Percentiles rank a stretch among this genome's conserved stretches.
Conservation (phyloP, 2,113 vertebrate genomes). For the Myxocyprinus asiaticus region DNA sequence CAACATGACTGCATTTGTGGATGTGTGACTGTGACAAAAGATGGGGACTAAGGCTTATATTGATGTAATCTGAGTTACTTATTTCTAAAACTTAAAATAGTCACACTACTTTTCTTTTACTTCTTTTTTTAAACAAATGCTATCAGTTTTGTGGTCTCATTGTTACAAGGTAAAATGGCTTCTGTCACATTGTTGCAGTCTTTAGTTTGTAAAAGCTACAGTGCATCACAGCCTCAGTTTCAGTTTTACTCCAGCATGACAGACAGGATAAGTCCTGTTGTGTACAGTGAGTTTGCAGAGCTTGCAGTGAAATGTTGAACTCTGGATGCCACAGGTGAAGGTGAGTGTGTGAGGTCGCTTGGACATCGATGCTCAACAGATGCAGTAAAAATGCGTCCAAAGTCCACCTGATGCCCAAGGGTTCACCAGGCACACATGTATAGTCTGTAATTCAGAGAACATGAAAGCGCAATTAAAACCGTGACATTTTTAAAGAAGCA, state of each 20-base stretch:
- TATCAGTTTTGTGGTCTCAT: background rate
- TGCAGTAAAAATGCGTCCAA: background rate
- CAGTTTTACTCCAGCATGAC: conserved; percentile 6
- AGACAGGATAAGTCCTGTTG: conserved; percentile 13
- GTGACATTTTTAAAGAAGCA: background rate
- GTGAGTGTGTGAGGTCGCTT: background rate
- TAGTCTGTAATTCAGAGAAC: conserved; percentile 19
- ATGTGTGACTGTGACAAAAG: background rate
- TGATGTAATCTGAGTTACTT: conserved; percentile 1
- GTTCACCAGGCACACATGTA: conserved; percentile 26
- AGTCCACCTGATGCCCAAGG: conserved; percentile 17
- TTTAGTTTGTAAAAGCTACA: conserved; percentile 26
- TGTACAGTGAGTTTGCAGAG: background rate
- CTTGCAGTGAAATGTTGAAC: conserved; percentile 22
- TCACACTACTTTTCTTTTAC: background rate
- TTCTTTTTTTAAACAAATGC: background rate
- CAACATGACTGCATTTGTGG: conserved; percentile 17
- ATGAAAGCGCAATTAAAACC: background rate
- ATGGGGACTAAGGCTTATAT: background rate
- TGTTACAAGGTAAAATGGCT: background rate
- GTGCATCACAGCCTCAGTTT: conserved; percentile 10
- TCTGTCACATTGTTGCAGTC: too few relatives aligned
- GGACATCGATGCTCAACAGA: background rate
- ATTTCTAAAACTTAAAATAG: conserved; percentile 1
- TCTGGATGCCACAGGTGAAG: conserved; percentile 15